Percentiles rank a stretch among this genome's conserved stretches.
These are phyloP conservation scores for Athrips mouffetella DNA, from an alignment of 2,888 invertebrate genomes.

Conservation along the genomic window DNA sequence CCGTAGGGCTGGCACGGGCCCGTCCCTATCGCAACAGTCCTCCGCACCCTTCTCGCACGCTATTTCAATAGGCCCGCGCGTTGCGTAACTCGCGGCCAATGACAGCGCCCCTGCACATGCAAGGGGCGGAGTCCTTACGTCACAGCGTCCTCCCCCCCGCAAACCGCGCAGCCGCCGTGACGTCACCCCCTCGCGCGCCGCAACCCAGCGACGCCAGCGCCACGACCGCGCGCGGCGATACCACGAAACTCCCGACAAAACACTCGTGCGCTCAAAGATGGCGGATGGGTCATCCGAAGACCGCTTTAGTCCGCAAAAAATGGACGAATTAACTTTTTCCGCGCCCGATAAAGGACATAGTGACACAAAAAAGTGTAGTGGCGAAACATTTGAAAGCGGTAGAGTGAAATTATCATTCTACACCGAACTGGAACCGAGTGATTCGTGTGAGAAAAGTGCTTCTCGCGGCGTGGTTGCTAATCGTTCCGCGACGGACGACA, in stretches of 20 bases:
- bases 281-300: slow-evolving; percentile 87
- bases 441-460: slow-evolving; percentile 77
- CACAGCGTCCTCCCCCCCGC: slow-evolving; percentile 64
- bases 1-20: slow-evolving; percentile 66
- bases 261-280: slow-evolving; percentile 87
- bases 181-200: slow-evolving; percentile 52
- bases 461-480: slow-evolving; percentile 67
- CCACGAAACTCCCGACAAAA: slow-evolving; percentile 67
- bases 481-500: slow-evolving; percentile 47
- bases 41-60: slow-evolving; percentile 65
- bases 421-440: slow-evolving; percentile 71
- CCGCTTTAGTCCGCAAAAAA: slow-evolving; percentile 78
- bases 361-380: slow-evolving; percentile 78
- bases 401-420: slow-evolving; percentile 71
- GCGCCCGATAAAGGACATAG: slow-evolving; percentile 67
- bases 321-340: slow-evolving; percentile 77
- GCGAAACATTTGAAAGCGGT: slow-evolving; percentile 57
- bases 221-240: slow-evolving; percentile 51
- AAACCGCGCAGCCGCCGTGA: slow-evolving; percentile 74
- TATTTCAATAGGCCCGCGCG: slow-evolving; percentile 66
- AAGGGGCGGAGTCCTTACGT: slow-evolving; percentile 77
- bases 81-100: slow-evolving; percentile 76
- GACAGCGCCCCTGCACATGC: slow-evolving; percentile 72
- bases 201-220: slow-evolving; percentile 57
- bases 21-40: slow-evolving; percentile 52